Percentiles rank a stretch among this genome's conserved stretches.
These are phyloP conservation scores for Bos indicus DNA, from an alignment of 2,113 vertebrate species.

Conservation along the genomic window DNA sequence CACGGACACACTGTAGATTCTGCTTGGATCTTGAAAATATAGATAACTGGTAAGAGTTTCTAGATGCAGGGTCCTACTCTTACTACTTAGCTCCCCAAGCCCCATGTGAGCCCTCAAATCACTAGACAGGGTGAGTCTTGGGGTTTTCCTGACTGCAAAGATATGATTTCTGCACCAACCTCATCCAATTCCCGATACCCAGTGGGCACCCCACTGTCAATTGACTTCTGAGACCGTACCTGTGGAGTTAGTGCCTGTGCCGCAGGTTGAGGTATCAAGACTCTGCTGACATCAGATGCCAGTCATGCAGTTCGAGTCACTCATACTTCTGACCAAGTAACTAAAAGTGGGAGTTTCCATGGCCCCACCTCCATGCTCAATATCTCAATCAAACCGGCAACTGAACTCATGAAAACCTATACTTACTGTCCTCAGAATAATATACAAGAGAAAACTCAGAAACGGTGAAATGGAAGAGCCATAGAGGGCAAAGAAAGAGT, in stretches of 20 bases:
- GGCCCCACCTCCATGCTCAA: neutral
- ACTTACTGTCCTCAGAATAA: neutral
- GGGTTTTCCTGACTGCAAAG: neutral
- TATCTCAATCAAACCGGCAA: rapidly evolving
- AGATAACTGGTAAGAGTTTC: neutral
- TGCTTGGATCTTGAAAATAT: neutral
- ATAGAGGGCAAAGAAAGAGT: neutral
- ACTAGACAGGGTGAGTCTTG: neutral
- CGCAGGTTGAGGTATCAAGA: neutral
- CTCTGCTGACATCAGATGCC: neutral
- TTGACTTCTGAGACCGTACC: neutral
- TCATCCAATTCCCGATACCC: neutral
- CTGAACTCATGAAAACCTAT: neutral
- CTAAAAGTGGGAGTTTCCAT: neutral
- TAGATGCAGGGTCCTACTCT: neutral
- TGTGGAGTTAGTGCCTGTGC: neutral
- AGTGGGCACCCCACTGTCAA: neutral
- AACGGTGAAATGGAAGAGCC: neutral
- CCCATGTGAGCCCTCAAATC: neutral
- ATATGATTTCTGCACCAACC: neutral
- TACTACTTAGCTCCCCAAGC: neutral
- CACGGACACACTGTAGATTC: neutral
- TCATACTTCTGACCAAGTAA: neutral
- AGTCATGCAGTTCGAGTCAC: neutral
- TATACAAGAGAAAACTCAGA: neutral